Conservation (phyloP, 2,113 vertebrate species). For the Dipodomys stephensi region DNA sequence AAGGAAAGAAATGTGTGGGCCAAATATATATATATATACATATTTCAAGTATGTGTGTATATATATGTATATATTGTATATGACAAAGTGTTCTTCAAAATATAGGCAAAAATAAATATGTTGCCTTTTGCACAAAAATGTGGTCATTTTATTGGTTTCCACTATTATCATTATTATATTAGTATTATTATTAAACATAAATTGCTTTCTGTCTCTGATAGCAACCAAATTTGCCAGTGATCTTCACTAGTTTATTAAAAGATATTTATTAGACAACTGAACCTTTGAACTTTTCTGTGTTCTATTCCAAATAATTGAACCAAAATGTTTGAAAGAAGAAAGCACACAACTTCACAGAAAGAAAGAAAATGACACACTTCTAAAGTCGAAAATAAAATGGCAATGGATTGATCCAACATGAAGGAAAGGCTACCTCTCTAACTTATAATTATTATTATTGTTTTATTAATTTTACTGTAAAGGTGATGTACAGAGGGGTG, state of each 20-base stretch:
- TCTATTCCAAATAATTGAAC: slow-evolving; percentile 8
- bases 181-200: neutral
- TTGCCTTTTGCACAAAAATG: neutral
- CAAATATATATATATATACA: neutral
- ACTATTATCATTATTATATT: slow-evolving; percentile 2
- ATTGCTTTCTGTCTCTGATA: neutral
- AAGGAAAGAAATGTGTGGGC: too few species aligned
- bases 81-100: neutral
- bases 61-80: neutral
- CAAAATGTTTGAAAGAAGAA: neutral
- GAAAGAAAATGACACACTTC: neutral
- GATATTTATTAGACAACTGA: neutral
- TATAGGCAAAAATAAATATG: neutral
- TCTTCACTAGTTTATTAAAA: slow-evolving; percentile 42
- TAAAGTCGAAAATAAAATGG: neutral
- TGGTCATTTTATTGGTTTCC: neutral
- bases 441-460: too few species aligned
- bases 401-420: neutral
- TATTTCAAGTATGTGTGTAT: neutral
- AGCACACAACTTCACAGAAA: neutral
- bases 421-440: neutral
- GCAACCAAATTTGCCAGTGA: slow-evolving; percentile 26
- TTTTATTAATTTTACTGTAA: too few species aligned
- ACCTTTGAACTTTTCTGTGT: neutral
- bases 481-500: too few species aligned